Conservation (phyloP, 1,140 invertebrate genomes). For the Latrodectus geometricus region DNA sequence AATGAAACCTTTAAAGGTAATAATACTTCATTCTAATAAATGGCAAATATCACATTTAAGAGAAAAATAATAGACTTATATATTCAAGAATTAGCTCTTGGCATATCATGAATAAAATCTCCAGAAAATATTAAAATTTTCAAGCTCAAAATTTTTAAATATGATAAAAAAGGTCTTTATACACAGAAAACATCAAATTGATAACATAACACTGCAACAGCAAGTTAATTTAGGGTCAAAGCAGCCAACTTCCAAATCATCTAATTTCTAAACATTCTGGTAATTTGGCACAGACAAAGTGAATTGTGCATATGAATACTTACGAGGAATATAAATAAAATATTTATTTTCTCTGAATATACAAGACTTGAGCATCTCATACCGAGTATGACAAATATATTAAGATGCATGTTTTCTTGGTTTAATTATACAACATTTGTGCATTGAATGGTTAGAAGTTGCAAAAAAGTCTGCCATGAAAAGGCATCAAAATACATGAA, state of each 20-base stretch:
- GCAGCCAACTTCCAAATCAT: slow-evolving; percentile 44
- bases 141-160: slow-evolving; percentile 61
- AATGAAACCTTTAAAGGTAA: slow-evolving; percentile 15
- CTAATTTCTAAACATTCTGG: slow-evolving; percentile 24
- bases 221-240: slow-evolving; percentile 52
- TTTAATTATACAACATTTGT: slow-evolving; percentile 49
- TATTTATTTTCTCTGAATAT: slow-evolving; percentile 15
- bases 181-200: slow-evolving; percentile 41
- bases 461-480: slow-evolving; percentile 31
- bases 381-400: slow-evolving; percentile 19
- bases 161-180: slow-evolving; percentile 57
- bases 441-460: slow-evolving; percentile 56
- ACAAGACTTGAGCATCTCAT: slow-evolving; percentile 55
- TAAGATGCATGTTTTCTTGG: slow-evolving; percentile 41
- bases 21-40: slow-evolving; percentile 48
- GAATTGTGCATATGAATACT: slow-evolving; percentile 53
- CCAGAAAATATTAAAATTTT: slow-evolving; percentile 61
- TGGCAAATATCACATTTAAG: slow-evolving; percentile 62
- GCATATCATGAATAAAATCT: slow-evolving; percentile 57
- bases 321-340: slow-evolving; percentile 36
- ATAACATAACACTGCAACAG: slow-evolving; percentile 47
- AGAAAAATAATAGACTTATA: slow-evolving; percentile 51
- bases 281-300: slow-evolving; percentile 57
- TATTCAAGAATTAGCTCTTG: slow-evolving; percentile 57
- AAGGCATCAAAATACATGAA: slow-evolving; percentile 47